Percentiles rank a stretch among this genome's conserved stretches.
Evolutionary conservation across 1,140 invertebrate genomes (phyloP).

Genomic region (Acromyrmex charruanus): DNA sequence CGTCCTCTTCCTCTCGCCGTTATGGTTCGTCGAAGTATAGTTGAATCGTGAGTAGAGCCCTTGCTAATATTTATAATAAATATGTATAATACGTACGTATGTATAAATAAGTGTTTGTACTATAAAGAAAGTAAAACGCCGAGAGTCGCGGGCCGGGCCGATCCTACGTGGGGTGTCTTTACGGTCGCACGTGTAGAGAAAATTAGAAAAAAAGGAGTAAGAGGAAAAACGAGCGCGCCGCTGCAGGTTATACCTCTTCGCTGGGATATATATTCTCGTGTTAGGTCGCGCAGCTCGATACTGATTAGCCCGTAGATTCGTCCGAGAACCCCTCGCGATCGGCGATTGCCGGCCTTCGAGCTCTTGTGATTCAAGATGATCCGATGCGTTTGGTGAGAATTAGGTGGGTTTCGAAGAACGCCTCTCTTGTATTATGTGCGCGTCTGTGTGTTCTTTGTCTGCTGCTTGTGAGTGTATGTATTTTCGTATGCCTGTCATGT

Average conservation of each 20-base stretch:
- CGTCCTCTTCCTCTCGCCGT: constrained; percentile 32
- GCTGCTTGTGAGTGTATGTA: constrained; percentile 14
- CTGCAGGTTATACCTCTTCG: background rate
- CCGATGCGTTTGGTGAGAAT: constrained; percentile 81
- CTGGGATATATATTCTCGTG: constrained; percentile 8
- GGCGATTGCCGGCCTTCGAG: constrained; percentile 71
- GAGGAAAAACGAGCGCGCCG: constrained; percentile 44
- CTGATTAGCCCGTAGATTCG: constrained; percentile 70
- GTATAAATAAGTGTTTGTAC: constrained; percentile 86
- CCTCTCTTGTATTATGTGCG: constrained; percentile 66
- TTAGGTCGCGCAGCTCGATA: constrained; percentile 68
- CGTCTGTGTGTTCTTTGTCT: background rate
- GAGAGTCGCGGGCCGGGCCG: constrained; percentile 57
- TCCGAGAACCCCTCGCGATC: constrained; percentile 72
- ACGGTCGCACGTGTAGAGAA: constrained; percentile 36
- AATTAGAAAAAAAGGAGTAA: constrained; percentile 38
- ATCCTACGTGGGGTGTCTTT: constrained; percentile 73
- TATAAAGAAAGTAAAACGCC: constrained; percentile 81
- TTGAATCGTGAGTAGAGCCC: constrained; percentile 86
- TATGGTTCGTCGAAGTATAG: constrained; percentile 80
- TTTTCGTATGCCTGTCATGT: background rate
- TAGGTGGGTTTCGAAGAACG: constrained; percentile 78
- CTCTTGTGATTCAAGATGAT: constrained; percentile 79
- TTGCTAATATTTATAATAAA: constrained; percentile 83
- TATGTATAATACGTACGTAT: constrained; percentile 81